Evolutionary conservation across 2,797 vertebrate genomes (phyloP), one percentile per base, ranked within the genome.

Genomic region (Tenualosa thibaudeaui): DNA sequence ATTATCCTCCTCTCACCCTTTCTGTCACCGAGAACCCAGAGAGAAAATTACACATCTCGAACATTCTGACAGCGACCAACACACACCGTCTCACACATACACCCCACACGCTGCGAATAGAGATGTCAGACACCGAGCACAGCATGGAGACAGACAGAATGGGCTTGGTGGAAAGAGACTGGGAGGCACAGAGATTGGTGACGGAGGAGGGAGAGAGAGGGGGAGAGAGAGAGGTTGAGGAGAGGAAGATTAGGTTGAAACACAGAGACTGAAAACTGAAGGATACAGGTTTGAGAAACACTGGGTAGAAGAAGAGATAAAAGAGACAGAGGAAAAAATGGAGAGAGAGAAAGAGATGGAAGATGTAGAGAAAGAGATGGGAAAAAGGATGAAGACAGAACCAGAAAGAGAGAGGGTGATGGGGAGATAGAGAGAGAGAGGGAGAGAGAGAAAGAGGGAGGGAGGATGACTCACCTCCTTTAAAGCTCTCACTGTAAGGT

Each of bases 1-100:
- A 58, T 22, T 58, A n/a, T 6, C 56, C 56, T 22, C 19, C 37
- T 40, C 68, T 75, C 68, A 40, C 65, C 26, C 65, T 71, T 71
- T 17, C 31, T 40, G 37, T 3, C 3, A 12, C n/a, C 68, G 31
- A 40, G 68, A 75, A 19, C 31, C 15, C 13, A 40, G 31, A 40
- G 31, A 75, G 31, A 75, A 40, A 75, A 75, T 75, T 75, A 75
- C 68, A 75, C 12, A 75, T 75, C 68, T 75, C 12, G 37, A 75
- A 75, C 68, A 75, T 75, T 75, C 68, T 40, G 31, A 37, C 68
- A 75, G 31, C 31, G 24, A 75, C 68, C 15, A 15, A 40, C 15
- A 40, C 68, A 75, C 17, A 19, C 19, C 19, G 56, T 7, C 56
- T 58, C 56, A 58, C 56, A 40, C 37, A 31, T n/a, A 68, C 68